phyloP scores from a whole-genome alignment of 1,140 invertebrate genomes.

The Brachionus asplanchnoidis region DNA sequence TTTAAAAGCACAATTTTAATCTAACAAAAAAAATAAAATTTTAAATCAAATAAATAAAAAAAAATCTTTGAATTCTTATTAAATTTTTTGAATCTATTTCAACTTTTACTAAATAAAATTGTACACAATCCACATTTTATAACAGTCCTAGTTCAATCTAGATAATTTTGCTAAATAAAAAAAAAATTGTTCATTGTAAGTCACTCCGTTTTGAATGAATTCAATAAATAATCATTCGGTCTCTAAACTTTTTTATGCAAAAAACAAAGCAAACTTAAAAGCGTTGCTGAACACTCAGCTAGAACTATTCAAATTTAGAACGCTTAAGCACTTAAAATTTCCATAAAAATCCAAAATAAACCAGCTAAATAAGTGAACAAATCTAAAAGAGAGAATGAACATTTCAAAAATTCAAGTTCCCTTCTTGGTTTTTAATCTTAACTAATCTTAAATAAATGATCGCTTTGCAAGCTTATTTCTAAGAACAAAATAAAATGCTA shows the following conservation, averaged over 20 bases:
- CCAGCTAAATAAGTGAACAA: not conserved
- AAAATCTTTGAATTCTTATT: not conserved
- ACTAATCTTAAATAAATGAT: not conserved
- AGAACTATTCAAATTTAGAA: constrained; percentile 26
- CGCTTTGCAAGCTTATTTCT: not conserved
- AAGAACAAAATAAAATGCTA: constrained; percentile 13
- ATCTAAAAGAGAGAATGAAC: not conserved
- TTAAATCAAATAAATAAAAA: too few species aligned
- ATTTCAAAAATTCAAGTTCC: constrained; percentile 1
- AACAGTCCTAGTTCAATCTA: not conserved
- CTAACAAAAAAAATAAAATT: too few species aligned
- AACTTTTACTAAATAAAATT: not conserved
- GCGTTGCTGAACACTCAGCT: not conserved
- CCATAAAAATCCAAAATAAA: not conserved
- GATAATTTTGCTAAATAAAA: not conserved
- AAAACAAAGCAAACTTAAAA: not conserved
- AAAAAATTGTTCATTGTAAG: not conserved
- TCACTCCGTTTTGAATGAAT: not conserved
- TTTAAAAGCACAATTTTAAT: too few species aligned
- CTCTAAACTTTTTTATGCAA: not conserved
- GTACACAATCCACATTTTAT: not conserved
- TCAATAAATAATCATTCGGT: not conserved
- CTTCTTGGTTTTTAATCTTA: not conserved
- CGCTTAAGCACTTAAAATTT: constrained; percentile 20
- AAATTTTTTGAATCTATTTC: not conserved